Percentiles rank a stretch among this genome's conserved stretches.
Conservation (phyloP, 2,797 vertebrate genomes). For the Varecia variegata region DNA sequence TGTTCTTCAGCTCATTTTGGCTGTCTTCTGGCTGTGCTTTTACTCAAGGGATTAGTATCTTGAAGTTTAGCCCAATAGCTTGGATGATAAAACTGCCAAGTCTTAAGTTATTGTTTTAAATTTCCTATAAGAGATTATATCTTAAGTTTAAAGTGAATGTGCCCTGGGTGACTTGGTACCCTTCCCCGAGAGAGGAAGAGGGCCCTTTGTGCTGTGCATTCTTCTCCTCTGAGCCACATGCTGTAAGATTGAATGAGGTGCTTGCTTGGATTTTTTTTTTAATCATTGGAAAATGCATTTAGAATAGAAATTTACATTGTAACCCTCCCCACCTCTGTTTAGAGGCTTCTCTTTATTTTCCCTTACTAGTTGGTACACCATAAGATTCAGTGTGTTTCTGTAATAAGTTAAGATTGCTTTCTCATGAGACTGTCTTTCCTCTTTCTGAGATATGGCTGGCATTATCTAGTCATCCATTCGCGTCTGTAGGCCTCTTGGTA, state of each 20-base stretch:
- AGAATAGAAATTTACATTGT: constrained; percentile 18
- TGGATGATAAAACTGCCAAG: constrained; percentile 64
- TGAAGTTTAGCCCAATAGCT: constrained; percentile 60
- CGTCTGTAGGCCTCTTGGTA: neutral
- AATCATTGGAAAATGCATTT: constrained; percentile 9
- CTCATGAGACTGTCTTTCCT: neutral
- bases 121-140: constrained; percentile 59
- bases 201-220: neutral
- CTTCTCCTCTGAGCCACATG: neutral
- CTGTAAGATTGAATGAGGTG: neutral
- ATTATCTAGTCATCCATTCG: neutral
- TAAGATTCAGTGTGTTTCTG: neutral
- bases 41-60: constrained; percentile 63
- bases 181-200: neutral
- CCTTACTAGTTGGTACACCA: neutral
- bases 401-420: constrained; percentile 23
- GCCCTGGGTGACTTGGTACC: neutral
- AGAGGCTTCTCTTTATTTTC: neutral
- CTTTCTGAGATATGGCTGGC: neutral
- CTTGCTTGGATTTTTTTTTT: constrained; percentile 27
- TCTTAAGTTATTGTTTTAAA: constrained; percentile 71
- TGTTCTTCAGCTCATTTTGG: constrained; percentile 34
- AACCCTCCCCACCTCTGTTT: neutral
- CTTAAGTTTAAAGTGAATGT: constrained; percentile 44
- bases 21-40: constrained; percentile 57